phyloP scores from a whole-genome alignment of 1,140 invertebrate species.

The Vollenhovia emeryi region DNA sequence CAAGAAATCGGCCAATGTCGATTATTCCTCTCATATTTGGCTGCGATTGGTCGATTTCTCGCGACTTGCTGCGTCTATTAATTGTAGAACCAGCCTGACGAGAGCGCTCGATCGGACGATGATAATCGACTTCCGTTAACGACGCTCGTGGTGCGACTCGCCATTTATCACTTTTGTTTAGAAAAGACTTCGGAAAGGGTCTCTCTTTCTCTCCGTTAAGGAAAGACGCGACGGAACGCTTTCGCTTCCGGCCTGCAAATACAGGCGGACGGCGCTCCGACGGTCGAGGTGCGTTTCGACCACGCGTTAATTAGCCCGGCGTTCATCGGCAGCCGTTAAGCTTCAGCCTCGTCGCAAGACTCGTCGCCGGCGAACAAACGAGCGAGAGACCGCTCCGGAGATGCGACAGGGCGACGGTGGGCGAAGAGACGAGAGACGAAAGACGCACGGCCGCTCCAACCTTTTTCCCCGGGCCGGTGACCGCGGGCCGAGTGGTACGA shows the following conservation, averaged over 20 bases:
- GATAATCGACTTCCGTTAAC: neutral
- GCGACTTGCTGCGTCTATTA: too few species aligned
- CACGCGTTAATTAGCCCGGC: neutral
- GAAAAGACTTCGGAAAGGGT: neutral
- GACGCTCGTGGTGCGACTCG: neutral
- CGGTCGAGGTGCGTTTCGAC: neutral
- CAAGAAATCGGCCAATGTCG: too few species aligned
- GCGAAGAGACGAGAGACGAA: neutral
- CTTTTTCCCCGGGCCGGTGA: neutral
- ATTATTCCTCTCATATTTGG: too few species aligned
- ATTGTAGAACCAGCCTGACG: too few species aligned
- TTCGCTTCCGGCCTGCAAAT: neutral
- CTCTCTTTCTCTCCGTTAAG: neutral
- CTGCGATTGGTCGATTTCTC: too few species aligned
- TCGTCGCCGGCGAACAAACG: neutral
- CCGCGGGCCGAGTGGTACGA: conserved; percentile 3
- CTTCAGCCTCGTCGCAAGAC: neutral
- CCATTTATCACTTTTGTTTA: neutral
- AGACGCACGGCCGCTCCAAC: neutral
- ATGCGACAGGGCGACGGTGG: neutral
- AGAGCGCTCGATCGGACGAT: neutral
- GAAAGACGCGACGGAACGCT: neutral
- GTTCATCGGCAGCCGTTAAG: neutral
- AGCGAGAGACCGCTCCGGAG: neutral
- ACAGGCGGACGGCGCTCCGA: neutral